These are phyloP conservation scores for Conops quadrifasciatus DNA, from an alignment of 2,888 invertebrate species.

Conservation along the genomic window DNA sequence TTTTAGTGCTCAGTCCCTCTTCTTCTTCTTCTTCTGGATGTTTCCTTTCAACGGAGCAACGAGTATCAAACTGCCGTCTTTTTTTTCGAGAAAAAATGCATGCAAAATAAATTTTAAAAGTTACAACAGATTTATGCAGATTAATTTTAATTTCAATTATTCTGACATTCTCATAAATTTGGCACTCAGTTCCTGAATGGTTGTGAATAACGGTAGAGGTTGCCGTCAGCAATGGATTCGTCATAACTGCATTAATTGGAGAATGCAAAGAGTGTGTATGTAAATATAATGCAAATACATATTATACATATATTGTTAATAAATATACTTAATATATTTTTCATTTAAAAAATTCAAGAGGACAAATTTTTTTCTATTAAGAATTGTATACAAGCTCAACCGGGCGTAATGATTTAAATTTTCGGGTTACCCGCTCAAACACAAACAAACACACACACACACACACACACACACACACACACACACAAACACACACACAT, in stretches of 20 bases:
- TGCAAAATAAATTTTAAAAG: conserved; percentile 16
- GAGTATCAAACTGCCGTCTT: background rate
- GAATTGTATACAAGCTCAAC: no score
- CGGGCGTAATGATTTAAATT: no score
- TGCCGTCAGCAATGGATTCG: background rate
- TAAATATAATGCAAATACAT: background rate
- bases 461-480: no score
- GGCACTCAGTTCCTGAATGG: background rate
- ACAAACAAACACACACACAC: no score
- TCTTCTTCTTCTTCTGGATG: background rate
- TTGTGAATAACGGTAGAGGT: background rate
- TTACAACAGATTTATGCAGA: conserved; percentile 9
- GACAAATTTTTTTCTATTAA: no score
- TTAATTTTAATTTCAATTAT: conserved; percentile 1
- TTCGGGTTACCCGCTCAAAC: no score
- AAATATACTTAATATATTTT: conserved; percentile 28
- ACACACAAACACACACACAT: no score
- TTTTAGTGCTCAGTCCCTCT: background rate
- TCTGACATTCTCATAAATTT: background rate
- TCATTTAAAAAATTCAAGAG: no score
- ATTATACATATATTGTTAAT: no score
- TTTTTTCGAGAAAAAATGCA: conserved; percentile 9
- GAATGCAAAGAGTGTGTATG: background rate
- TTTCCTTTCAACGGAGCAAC: background rate
- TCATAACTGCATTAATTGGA: background rate